Percentiles rank a stretch among this genome's conserved stretches.
Conservation (phyloP, 1,140 invertebrate genomes). For the Zeugodacus cucurbitae region DNA sequence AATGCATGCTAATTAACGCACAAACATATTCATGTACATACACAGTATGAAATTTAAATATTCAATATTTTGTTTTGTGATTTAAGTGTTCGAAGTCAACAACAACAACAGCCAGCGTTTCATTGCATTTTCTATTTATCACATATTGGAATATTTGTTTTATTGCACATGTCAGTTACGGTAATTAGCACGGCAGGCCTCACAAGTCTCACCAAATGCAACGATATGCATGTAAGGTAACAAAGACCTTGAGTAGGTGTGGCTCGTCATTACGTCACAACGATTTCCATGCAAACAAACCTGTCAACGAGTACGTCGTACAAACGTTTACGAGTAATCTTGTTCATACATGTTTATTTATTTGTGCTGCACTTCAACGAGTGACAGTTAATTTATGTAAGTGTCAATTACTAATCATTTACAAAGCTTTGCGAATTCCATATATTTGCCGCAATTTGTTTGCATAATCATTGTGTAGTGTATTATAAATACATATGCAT, state of each 20-base stretch:
- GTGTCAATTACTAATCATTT: slow-evolving; percentile 20
- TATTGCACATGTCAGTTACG: not conserved
- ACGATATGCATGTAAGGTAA: not conserved
- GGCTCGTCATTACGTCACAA: not conserved
- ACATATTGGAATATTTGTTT: not conserved
- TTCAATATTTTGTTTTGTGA: not conserved
- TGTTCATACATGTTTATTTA: not conserved
- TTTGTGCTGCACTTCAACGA: not conserved
- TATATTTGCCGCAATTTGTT: not conserved
- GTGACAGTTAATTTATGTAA: slow-evolving; percentile 31
- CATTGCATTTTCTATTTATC: not conserved
- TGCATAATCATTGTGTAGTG: slow-evolving; percentile 2
- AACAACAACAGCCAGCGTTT: not conserved
- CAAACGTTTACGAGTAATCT: not conserved
- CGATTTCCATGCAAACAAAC: not conserved
- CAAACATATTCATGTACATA: not conserved
- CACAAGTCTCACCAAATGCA: not conserved
- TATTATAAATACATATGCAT: not conserved
- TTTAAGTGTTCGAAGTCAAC: not conserved
- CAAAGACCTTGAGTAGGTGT: slow-evolving; percentile 7
- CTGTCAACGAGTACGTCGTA: not conserved
- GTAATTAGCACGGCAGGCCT: not conserved
- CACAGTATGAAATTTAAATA: not conserved
- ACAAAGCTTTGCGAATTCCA: slow-evolving; percentile 7
- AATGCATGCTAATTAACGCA: not conserved